Conservation (phyloP, 1,140 invertebrate species). For the Trichoplusia ni region DNA sequence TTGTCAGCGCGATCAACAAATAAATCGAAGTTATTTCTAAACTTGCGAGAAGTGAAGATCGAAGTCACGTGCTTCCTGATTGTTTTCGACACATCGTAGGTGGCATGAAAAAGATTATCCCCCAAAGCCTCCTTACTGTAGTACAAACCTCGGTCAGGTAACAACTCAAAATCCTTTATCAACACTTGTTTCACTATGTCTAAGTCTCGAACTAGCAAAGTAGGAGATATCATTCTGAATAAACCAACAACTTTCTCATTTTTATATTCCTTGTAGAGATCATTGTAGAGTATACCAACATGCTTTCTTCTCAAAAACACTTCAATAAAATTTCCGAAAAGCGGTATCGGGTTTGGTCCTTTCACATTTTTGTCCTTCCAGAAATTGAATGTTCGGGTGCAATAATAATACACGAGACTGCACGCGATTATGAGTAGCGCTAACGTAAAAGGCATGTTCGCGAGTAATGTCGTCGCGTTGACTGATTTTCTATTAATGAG, state of each 20-base stretch:
- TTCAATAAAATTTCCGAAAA: constrained; percentile 34
- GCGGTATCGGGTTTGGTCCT: constrained; percentile 22
- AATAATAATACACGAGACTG: constrained; percentile 1
- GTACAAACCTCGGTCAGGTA: constrained; percentile 36
- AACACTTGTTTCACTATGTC: constrained; percentile 37
- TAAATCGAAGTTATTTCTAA: constrained; percentile 78
- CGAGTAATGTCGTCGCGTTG: not conserved
- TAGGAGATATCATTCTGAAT: constrained; percentile 27
- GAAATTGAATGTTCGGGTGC: constrained; percentile 7
- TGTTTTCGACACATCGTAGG: constrained; percentile 77
- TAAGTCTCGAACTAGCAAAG: constrained; percentile 30
- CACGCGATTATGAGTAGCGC: not conserved
- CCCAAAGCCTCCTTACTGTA: constrained; percentile 37
- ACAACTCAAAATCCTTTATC: constrained; percentile 39
- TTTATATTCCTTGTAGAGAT: constrained; percentile 31
- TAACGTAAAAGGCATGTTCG: constrained; percentile 9
- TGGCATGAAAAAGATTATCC: constrained; percentile 45
- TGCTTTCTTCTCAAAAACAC: constrained; percentile 27
- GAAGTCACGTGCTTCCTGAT: constrained; percentile 81
- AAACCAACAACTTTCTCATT: constrained; percentile 32
- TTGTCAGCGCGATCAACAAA: constrained; percentile 54
- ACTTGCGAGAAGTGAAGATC: constrained; percentile 82
- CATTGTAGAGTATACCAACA: constrained; percentile 19
- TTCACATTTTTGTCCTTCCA: constrained; percentile 29
- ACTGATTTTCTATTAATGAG: constrained; percentile 2